phyloP scores from a whole-genome alignment of 2,113 vertebrate species.

The Hypanus sabinus region DNA sequence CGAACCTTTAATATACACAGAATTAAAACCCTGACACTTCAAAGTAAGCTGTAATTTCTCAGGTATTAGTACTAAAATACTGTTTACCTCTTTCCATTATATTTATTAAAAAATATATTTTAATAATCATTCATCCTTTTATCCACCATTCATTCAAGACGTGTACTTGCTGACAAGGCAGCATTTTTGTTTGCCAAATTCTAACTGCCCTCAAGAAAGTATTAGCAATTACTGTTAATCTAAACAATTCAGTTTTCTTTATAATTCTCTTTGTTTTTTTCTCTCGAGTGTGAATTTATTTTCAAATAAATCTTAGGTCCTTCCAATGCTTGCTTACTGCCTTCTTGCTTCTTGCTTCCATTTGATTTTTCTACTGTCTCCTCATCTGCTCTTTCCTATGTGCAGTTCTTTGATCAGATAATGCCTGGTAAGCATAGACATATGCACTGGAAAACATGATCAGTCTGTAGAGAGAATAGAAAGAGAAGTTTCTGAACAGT shows the following conservation, averaged over 20 bases:
- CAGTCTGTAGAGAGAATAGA: background rate
- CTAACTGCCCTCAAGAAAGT: too few species aligned
- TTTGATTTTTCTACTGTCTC: background rate
- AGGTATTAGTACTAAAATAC: background rate
- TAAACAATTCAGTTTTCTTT: background rate
- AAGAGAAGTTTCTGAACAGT: background rate
- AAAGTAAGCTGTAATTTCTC: background rate
- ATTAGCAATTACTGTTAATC: background rate
- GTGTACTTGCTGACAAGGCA: too few species aligned
- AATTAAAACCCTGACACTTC: background rate
- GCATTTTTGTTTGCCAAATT: too few species aligned
- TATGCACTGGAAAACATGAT: background rate
- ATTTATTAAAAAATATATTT: background rate
- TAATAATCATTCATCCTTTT: background rate
- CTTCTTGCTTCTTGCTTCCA: background rate
- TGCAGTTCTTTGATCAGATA: constrained; percentile 1
- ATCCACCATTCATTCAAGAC: too few species aligned
- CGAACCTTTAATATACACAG: background rate
- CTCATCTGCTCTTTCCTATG: background rate
- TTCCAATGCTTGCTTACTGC: background rate
- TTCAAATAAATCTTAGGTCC: background rate
- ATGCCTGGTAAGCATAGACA: background rate
- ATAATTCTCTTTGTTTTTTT: background rate
- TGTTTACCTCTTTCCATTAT: background rate
- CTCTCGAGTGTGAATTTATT: background rate